Evolutionary conservation across 2,113 vertebrate species (phyloP), one percentile per base, ranked within the genome.

Genomic region (Desmodus rotundus): DNA sequence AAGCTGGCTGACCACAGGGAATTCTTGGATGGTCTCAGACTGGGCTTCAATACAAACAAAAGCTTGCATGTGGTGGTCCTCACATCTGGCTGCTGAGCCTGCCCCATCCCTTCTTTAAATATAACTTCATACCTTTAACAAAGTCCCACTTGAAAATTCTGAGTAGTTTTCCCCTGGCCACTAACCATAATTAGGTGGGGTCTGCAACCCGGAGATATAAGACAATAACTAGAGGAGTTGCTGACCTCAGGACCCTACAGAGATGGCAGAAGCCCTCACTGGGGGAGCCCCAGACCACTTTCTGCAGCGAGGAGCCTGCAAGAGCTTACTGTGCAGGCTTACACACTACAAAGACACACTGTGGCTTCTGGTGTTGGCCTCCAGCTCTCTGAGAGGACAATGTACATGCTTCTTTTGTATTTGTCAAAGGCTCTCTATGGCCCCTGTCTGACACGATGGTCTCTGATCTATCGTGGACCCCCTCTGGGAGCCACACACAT

Each of bases 271-370:
- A 38, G 24, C 2, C 5, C 33, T 17, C n/a, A 26, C 0, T 15
- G 12, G 43, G 33, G 4, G 87, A 9, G 43, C 7, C 47, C 9
- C 38, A 36, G 15, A 2, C 45, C 26, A 38, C 11, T 5, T 13
- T 82, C 24, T 36, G 1, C 41, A 43, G 31, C 9, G 41, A 28
- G 31, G 61, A 95, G 43, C 19, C 22, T 0, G 19, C 17, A 28
- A 68, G 28, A 56, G 7, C 31, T 76, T 16, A 20, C 68, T 74
- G 28, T 47, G 13, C 16, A 68, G 13, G 54, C 2, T 17, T 24
- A 20, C 16, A 31, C 4, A 22, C 9, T 36, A 12, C 33, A 31
- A 43, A 52, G 47, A 78, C 0, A 1, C 5, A 0, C 17, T 1
- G 2, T 61, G 56, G 22, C 19, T 5, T 54, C 22, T n/a, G 47